Evolutionary conservation across 2,113 vertebrate genomes (phyloP).

Genomic region (Camelus bactrianus): DNA sequence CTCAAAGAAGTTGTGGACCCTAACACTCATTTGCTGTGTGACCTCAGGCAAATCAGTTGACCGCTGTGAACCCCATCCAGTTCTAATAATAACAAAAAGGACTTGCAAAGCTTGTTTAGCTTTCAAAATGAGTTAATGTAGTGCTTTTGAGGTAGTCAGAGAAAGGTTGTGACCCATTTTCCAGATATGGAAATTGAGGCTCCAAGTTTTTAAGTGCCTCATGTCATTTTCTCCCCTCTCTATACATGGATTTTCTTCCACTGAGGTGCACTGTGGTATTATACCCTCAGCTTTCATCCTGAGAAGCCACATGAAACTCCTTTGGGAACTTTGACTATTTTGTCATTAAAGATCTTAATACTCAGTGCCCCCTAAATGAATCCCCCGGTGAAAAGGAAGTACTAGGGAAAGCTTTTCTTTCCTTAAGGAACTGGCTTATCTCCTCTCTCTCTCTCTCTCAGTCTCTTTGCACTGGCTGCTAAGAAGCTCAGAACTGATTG

Average conservation of each 20-base stretch:
- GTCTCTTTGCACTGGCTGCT: background rate
- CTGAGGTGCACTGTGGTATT: too few relatives aligned
- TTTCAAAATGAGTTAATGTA: background rate
- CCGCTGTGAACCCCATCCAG: background rate
- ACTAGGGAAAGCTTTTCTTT: background rate
- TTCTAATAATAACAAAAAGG: background rate
- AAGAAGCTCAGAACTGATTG: background rate
- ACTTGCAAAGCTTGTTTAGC: background rate
- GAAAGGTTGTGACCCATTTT: background rate
- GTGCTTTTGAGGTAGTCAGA: background rate
- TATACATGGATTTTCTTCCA: background rate
- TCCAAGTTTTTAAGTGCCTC: background rate
- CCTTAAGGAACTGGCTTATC: background rate
- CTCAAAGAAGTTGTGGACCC: constrained; percentile 14
- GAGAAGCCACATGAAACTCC: background rate
- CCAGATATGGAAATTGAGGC: background rate
- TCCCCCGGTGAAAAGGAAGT: background rate
- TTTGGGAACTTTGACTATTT: constrained; percentile 10
- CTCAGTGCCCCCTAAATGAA: background rate
- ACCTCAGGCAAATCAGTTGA: background rate
- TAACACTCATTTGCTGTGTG: background rate
- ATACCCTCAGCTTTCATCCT: background rate
- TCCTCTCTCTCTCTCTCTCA: background rate
- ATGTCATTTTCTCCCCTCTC: background rate
- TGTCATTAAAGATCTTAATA: background rate